phyloP scores from a whole-genome alignment of 2,888 invertebrate genomes.

The Branchipolynoe longqiensis region DNA sequence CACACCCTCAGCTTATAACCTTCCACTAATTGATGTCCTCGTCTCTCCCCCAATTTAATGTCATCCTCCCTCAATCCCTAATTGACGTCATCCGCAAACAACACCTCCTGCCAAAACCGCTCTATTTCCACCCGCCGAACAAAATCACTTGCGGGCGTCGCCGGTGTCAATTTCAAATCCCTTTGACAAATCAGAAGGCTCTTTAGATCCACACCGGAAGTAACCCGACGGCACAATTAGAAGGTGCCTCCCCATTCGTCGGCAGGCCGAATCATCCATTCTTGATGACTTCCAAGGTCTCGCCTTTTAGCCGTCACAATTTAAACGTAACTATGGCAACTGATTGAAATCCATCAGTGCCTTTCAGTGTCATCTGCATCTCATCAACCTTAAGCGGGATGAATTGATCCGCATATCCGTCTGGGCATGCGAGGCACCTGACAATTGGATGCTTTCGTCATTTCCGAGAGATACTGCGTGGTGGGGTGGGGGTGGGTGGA shows the following conservation, averaged over 20 bases:
- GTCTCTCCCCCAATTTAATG: too few species aligned
- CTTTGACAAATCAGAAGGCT: constrained; percentile 39
- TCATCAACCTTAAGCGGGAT: constrained; percentile 13
- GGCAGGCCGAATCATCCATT: constrained; percentile 32
- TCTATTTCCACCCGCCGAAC: constrained; percentile 19
- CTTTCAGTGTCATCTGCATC: constrained; percentile 29
- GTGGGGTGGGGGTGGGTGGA: background rate
- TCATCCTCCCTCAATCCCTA: too few species aligned
- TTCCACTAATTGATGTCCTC: too few species aligned
- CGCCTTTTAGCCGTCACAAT: background rate
- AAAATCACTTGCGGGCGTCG: background rate
- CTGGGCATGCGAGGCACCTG: background rate
- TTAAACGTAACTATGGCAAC: constrained; percentile 42
- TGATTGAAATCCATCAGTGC: constrained; percentile 11
- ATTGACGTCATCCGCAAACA: constrained; percentile 34
- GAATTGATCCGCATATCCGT: constrained; percentile 28
- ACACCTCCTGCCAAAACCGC: constrained; percentile 17
- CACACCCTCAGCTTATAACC: too few species aligned
- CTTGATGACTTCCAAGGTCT: constrained; percentile 7
- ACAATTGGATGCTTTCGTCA: constrained; percentile 31
- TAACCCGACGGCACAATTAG: constrained; percentile 22
- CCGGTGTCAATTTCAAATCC: constrained; percentile 37
- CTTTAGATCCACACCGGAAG: constrained; percentile 24
- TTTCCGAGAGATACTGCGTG: background rate
- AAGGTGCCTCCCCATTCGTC: constrained; percentile 22